Base-by-base conservation (phyloP, 1,140 invertebrate genomes). In the Saccostrea glomerata region DNA sequence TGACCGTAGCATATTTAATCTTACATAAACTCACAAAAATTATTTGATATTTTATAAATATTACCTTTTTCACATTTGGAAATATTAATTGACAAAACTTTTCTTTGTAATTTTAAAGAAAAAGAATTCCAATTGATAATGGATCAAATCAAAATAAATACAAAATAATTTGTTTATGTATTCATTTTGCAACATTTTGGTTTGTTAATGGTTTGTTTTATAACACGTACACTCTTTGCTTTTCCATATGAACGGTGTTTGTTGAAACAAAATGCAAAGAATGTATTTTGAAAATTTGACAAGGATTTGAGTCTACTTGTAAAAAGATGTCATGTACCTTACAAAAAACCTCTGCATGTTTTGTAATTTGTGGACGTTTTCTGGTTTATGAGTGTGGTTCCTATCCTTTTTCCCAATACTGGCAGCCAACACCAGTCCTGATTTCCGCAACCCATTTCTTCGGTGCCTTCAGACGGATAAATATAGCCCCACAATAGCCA, bases 401-500 rank as follows among this genome's bases (percentile, higher is more conserved):
- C 66, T 9, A 30, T 73, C 23, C 66, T 73, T 25, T 30, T 73
- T 77, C 70, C 70, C 23, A 40, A 23, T 36, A 77, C 25, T 77
- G 58, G 58, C 58, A 63, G 70, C 70, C 6, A 77, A 77, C 25
- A 77, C 23, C 30, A 77, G 70, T 77, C 70, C 70, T 77, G 70
- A 36, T 77, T 77, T 77, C 70, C 70, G 70, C 25, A 77, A 36
- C 70, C 30, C 70, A 77, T 77, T 77, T 17, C 70, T 77, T 77
- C 70, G 25, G 30, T 77, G 70, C 70, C 70, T 77, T 25, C 70
- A 77, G 70, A 77, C 70, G 70, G 70, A 77, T 77, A 77, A 30
- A 77, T 77, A 77, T 77, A 77, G 70, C 70, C 70, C 25, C 70
- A 30, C 70, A 77, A 77, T 77, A 77, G 70, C 70, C 70, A 77